A percentile compares a stretch with the other conserved stretches of the same genome.
Evolutionary conservation across 1,140 invertebrate species (phyloP).

Genomic region (Drosophila bipectinata): DNA sequence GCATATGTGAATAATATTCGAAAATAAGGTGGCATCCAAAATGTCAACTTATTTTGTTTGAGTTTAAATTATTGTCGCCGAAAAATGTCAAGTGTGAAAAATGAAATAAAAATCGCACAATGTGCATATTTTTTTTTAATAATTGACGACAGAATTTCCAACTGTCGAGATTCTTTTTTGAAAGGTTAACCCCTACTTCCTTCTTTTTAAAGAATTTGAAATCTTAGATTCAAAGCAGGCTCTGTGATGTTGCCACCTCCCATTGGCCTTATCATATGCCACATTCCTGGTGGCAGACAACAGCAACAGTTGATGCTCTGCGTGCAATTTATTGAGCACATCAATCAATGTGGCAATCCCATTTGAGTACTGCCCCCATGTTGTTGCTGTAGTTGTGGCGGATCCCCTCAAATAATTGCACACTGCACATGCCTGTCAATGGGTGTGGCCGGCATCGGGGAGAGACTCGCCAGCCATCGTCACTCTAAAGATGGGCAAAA

Average conservation of each 20-base stretch:
- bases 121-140: not conserved
- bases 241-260: constrained; percentile 52
- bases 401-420: constrained; percentile 77
- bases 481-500: constrained; percentile 69
- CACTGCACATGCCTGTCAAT: constrained; percentile 68
- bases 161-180: too few relatives aligned
- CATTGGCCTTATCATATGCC: constrained; percentile 49
- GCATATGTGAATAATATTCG: constrained; percentile 10
- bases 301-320: constrained; percentile 47
- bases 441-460: constrained; percentile 71
- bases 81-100: constrained; percentile 3
- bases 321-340: constrained; percentile 78
- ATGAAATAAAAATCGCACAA: not conserved
- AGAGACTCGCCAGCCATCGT: constrained; percentile 60
- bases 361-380: constrained; percentile 42
- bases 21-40: constrained; percentile 1
- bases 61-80: constrained; percentile 2
- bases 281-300: constrained; percentile 12
- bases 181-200: too few relatives aligned
- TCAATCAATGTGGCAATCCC: constrained; percentile 75
- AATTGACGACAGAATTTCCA: too few relatives aligned
- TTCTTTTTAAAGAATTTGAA: not conserved
- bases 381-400: constrained; percentile 54
- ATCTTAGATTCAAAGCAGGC: constrained; percentile 4
- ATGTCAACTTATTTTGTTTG: not conserved